These are phyloP conservation scores for Hozukius guyotensis DNA, from an alignment of 2,797 vertebrate genomes.

Conservation along the genomic window DNA sequence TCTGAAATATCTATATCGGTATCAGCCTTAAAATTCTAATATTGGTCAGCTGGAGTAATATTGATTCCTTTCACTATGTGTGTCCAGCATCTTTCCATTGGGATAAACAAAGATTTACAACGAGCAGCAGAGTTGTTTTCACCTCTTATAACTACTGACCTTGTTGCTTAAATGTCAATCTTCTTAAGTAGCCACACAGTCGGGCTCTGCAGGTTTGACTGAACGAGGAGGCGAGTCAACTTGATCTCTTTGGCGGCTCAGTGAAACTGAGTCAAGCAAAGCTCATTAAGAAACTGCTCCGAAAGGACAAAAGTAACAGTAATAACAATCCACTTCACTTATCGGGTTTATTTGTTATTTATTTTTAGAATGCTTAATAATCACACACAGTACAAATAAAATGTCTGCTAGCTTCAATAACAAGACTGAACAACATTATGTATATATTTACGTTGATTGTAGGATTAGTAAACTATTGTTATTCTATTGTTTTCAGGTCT, in stretches of 20 bases:
- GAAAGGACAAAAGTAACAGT: neutral
- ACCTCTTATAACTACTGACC: constrained; percentile 24
- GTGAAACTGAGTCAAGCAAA: constrained; percentile 45
- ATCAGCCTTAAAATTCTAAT: neutral
- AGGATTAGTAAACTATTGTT: constrained; percentile 8
- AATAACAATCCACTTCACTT: neutral
- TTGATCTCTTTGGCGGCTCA: constrained; percentile 37
- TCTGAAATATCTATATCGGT: neutral
- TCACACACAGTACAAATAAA: neutral
- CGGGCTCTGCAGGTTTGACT: constrained; percentile 25
- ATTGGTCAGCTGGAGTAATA: neutral
- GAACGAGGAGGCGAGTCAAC: constrained; percentile 18
- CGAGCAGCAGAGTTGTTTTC: constrained; percentile 3
- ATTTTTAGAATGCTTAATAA: neutral
- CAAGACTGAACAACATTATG: neutral
- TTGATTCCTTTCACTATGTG: neutral
- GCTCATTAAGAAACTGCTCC: constrained; percentile 29
- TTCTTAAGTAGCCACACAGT: constrained; percentile 33
- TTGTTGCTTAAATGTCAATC: constrained; percentile 42
- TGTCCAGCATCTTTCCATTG: neutral
- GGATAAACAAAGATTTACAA: neutral
- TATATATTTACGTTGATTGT: neutral
- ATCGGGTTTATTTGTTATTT: neutral
- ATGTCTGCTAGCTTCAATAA: neutral
- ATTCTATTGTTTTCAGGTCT: neutral